Evolutionary conservation across 2,113 vertebrate genomes (phyloP).

Genomic region (Sus scrofa): DNA sequence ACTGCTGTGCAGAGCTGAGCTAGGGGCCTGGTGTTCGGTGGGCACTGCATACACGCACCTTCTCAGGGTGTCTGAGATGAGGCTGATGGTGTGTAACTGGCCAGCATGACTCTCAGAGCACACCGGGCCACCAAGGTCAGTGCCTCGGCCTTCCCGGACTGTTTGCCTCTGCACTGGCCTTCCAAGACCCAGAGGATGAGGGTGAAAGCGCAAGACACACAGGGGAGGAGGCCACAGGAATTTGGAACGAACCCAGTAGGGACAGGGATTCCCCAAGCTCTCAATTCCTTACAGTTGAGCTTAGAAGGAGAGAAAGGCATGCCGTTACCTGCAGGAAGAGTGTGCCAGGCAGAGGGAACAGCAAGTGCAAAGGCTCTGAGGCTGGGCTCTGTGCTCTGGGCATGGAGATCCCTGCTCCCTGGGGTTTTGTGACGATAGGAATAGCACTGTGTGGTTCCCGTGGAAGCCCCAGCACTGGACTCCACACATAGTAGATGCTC

Average conservation of each 20-base stretch:
- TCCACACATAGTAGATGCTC: background rate
- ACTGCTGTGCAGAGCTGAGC: background rate
- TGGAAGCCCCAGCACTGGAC: accelerated
- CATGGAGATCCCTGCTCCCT: background rate
- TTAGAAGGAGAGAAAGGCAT: background rate
- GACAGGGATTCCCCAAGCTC: background rate
- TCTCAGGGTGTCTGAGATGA: background rate
- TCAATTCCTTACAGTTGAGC: background rate
- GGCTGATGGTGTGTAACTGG: background rate
- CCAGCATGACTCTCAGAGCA: background rate
- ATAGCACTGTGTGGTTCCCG: background rate
- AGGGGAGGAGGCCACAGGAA: background rate
- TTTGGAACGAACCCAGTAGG: background rate
- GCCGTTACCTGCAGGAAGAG: background rate
- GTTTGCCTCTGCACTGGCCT: background rate
- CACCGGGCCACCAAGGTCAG: background rate
- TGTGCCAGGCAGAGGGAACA: background rate
- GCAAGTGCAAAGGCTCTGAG: background rate
- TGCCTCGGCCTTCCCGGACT: background rate
- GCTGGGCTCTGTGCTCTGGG: background rate
- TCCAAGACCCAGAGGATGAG: background rate
- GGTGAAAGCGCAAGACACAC: background rate
- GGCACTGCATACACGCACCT: background rate
- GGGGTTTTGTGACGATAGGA: background rate
- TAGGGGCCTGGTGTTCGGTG: background rate